These are phyloP conservation scores for Agonopterix heracliana DNA, from an alignment of 2,888 invertebrate genomes.

Conservation along the genomic window DNA sequence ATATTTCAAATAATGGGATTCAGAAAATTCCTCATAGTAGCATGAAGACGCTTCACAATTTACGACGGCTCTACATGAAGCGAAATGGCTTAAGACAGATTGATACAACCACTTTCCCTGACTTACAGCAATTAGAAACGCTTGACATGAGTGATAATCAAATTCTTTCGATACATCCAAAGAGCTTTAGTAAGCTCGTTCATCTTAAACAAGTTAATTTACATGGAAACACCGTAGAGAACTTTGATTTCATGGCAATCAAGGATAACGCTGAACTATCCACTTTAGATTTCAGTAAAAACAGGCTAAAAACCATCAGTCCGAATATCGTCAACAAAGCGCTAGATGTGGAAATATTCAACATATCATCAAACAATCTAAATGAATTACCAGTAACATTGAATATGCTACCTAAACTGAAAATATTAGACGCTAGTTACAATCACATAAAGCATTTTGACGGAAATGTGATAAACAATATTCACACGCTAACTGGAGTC, in stretches of 20 bases:
- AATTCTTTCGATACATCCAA: conserved; percentile 79
- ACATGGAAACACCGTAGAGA: conserved; percentile 84
- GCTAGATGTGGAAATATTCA: conserved; percentile 82
- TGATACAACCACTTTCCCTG: conserved; percentile 82
- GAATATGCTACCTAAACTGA: conserved; percentile 80
- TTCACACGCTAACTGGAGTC: conserved; percentile 82
- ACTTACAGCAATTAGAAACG: conserved; percentile 81
- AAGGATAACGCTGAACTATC: conserved; percentile 79
- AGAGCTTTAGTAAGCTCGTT: conserved; percentile 78
- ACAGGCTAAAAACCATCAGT: conserved; percentile 82
- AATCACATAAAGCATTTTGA: conserved; percentile 84
- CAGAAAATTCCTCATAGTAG: conserved; percentile 80
- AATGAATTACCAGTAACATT: conserved; percentile 83
- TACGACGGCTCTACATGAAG: conserved; percentile 82
- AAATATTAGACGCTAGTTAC: conserved; percentile 84
- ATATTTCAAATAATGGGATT: conserved; percentile 85
- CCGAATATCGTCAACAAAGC: conserved; percentile 78
- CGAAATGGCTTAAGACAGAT: conserved; percentile 83
- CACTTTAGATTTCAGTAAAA: conserved; percentile 84
- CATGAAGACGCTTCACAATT: conserved; percentile 79
- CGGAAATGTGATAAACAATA: conserved; percentile 80
- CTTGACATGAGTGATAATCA: conserved; percentile 86
- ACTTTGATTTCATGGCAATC: conserved; percentile 81
- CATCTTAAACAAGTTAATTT: conserved; percentile 83
- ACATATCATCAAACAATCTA: conserved; percentile 86